A percentile compares a stretch with the other conserved stretches of the same genome.
These are phyloP conservation scores for Chiloscyllium plagiosum DNA, from an alignment of 2,113 vertebrate species.

Conservation along the genomic window DNA sequence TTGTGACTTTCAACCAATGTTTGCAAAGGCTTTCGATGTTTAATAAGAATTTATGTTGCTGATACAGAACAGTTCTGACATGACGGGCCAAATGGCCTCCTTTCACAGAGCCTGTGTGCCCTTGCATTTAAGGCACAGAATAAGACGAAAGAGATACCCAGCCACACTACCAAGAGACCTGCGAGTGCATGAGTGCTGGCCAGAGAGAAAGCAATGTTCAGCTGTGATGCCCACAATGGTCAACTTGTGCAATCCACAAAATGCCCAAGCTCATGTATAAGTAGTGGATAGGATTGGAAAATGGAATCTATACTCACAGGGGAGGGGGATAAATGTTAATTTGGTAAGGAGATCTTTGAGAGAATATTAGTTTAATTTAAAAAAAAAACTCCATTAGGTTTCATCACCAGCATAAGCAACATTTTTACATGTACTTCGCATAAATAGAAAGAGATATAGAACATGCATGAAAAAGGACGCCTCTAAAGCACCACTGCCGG, in stretches of 20 bases:
- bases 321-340: not conserved
- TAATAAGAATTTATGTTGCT: not conserved
- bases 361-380: not conserved
- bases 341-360: not conserved
- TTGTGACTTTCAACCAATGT: not conserved
- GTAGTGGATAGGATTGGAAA: not conserved
- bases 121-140: not conserved
- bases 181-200: not conserved
- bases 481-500: not conserved
- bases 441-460: not conserved
- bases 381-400: not conserved
- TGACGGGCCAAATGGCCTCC: not conserved
- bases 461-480: not conserved
- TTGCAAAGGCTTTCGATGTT: not conserved
- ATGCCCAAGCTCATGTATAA: not conserved
- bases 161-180: not conserved
- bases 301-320: not conserved
- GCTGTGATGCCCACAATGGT: not conserved
- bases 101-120: too few species aligned
- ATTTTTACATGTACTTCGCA: not conserved
- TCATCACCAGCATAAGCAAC: not conserved
- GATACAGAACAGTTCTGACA: not conserved
- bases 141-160: not conserved
- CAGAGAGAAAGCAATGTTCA: not conserved
- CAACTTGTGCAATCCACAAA: not conserved